A percentile compares a stretch with the other conserved stretches of the same genome.
Conservation (phyloP, 2,797 vertebrate species). For the Dromococcyx pavoninus region DNA sequence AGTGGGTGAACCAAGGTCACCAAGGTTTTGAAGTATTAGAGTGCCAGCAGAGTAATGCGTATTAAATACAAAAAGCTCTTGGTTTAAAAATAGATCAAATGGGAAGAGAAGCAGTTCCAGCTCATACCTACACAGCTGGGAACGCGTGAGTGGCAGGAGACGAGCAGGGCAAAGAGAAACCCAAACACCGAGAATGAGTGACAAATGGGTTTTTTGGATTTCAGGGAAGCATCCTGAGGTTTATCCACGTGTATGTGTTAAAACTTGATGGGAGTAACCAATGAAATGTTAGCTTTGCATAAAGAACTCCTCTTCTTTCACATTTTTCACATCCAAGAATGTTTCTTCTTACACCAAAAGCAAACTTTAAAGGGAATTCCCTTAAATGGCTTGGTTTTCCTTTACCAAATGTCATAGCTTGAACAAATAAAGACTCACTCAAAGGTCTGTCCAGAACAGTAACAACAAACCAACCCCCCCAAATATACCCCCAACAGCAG, state of each 20-base stretch:
- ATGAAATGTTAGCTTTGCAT: not conserved
- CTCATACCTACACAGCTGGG: not conserved
- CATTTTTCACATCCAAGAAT: not conserved
- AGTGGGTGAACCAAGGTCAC: conserved; percentile 38
- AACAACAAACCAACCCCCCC: not conserved
- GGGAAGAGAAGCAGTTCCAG: not conserved
- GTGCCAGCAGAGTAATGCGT: not conserved
- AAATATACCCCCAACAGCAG: not conserved
- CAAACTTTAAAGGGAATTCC: not conserved
- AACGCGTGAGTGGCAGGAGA: not conserved
- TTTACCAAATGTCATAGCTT: not conserved
- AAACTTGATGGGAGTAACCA: not conserved
- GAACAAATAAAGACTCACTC: not conserved
- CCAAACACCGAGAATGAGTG: not conserved
- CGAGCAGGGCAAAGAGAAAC: not conserved
- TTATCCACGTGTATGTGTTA: not conserved
- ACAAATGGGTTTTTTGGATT: not conserved
- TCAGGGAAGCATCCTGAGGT: not conserved
- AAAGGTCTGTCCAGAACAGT: not conserved
- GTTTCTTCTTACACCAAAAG: not conserved
- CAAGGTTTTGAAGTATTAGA: conserved; percentile 20
- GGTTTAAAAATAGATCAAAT: conserved; percentile 37
- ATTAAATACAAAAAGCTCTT: conserved; percentile 30
- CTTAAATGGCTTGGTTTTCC: not conserved
- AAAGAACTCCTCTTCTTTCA: not conserved